Conservation (phyloP, 2,113 vertebrate genomes). For the Dipodomys ordii region DNA sequence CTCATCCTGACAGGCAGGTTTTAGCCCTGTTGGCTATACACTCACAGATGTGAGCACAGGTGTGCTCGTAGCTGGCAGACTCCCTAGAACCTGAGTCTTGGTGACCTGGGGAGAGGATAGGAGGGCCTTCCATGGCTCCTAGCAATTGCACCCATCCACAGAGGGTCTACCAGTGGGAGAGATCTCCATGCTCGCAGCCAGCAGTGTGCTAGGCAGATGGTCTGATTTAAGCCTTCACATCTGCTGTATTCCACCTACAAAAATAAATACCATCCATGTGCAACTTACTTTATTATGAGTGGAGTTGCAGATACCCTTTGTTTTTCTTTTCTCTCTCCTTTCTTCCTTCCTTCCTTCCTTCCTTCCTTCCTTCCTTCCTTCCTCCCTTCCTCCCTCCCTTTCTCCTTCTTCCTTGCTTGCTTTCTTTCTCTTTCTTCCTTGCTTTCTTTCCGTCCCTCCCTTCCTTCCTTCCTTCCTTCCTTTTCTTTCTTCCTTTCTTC, state of each 20-base stretch:
- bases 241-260: not conserved
- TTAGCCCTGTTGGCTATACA: fast-evolving
- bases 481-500: too few relatives aligned
- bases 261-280: not conserved
- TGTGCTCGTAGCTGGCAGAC: too few relatives aligned
- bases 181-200: not conserved
- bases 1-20: too few relatives aligned
- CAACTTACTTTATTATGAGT: not conserved
- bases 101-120: not conserved
- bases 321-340: too few relatives aligned
- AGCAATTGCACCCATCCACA: fast-evolving
- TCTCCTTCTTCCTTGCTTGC: too few relatives aligned
- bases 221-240: not conserved
- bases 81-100: not conserved
- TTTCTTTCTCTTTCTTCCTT: too few relatives aligned
- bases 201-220: not conserved
- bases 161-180: not conserved
- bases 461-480: too few relatives aligned
- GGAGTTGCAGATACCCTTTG: not conserved
- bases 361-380: too few relatives aligned
- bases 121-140: not conserved
- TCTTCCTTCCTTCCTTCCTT: too few relatives aligned
- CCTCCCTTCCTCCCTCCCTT: fast-evolving
- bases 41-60: fast-evolving
- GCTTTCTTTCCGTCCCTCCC: too few relatives aligned